These are phyloP conservation scores for Micrastur ruficollis DNA, from an alignment of 2,797 vertebrate genomes.

Conservation along the genomic window DNA sequence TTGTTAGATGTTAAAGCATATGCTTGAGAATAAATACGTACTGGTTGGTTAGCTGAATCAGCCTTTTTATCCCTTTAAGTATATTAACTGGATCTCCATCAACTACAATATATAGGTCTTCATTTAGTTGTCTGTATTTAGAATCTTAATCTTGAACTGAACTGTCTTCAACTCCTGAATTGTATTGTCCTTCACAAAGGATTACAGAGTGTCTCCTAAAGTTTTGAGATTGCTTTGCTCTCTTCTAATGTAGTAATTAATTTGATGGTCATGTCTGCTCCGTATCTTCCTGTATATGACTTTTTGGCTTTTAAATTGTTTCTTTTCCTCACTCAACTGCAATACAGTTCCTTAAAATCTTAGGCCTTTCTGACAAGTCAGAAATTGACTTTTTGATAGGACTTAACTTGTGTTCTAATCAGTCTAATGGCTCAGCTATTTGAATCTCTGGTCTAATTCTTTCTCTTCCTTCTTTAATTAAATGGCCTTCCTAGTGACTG, in stretches of 20 bases:
- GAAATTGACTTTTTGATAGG: background rate
- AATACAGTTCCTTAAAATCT: background rate
- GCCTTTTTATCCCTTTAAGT: background rate
- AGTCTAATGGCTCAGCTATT: background rate
- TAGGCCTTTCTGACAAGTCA: background rate
- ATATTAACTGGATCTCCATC: background rate
- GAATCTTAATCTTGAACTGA: background rate
- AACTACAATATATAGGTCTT: background rate
- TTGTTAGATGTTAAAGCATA: background rate
- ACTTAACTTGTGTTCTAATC: background rate
- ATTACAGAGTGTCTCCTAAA: background rate
- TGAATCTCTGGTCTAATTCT: background rate
- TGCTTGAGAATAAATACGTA: background rate
- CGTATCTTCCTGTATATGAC: background rate
- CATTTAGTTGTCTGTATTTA: background rate
- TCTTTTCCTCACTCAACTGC: background rate
- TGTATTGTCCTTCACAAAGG: background rate
- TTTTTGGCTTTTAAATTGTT: background rate
- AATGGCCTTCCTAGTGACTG: background rate
- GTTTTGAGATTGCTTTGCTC: background rate
- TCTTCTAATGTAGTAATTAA: background rate
- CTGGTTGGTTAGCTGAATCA: background rate
- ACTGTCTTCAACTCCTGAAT: background rate
- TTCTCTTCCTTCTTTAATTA: background rate
- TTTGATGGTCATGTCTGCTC: background rate